Percentiles rank a stretch among this genome's conserved stretches.
Conservation (phyloP, 2,113 vertebrate genomes). For the Nerophis ophidion region DNA sequence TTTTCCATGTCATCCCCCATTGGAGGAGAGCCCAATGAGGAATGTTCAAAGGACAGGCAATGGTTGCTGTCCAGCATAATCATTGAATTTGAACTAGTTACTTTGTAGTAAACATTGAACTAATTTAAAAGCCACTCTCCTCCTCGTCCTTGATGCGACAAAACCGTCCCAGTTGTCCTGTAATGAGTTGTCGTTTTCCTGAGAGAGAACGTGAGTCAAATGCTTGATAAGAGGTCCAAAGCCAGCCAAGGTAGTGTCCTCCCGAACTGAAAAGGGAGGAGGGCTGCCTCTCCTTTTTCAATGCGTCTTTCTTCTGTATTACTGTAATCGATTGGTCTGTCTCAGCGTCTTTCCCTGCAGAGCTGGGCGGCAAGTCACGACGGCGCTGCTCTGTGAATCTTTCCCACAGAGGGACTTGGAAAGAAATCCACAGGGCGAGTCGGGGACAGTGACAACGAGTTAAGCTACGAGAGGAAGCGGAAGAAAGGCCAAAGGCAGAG, state of each 20-base stretch:
- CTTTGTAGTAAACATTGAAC: conserved; percentile 33
- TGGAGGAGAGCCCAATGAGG: conserved; percentile 63
- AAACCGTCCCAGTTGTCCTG: conserved; percentile 26
- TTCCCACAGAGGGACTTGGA: neutral
- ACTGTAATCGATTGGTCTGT: conserved; percentile 47
- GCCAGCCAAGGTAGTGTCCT: conserved; percentile 17
- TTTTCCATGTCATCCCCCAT: conserved; percentile 64
- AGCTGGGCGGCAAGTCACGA: conserved; percentile 54
- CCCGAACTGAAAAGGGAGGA: conserved; percentile 7
- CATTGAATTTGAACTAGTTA: conserved; percentile 38
- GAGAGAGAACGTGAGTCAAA: conserved; percentile 13
- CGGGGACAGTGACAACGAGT: conserved; percentile 5
- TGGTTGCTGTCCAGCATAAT: conserved; percentile 76
- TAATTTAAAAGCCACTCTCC: conserved; percentile 24
- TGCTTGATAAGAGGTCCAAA: conserved; percentile 16
- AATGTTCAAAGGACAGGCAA: conserved; percentile 63
- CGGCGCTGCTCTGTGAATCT: conserved; percentile 26
- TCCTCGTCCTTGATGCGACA: conserved; percentile 30
- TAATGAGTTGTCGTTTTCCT: conserved; percentile 18
- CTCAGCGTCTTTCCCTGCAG: conserved; percentile 43
- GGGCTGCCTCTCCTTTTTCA: conserved; percentile 12
- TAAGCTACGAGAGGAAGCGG: conserved; percentile 22
- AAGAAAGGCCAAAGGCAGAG: conserved; percentile 39
- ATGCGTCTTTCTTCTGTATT: conserved; percentile 24
- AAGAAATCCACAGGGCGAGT: conserved; percentile 35